Evolutionary conservation across 2,888 invertebrate genomes (phyloP).

Genomic region (Abrostola triplasia): DNA sequence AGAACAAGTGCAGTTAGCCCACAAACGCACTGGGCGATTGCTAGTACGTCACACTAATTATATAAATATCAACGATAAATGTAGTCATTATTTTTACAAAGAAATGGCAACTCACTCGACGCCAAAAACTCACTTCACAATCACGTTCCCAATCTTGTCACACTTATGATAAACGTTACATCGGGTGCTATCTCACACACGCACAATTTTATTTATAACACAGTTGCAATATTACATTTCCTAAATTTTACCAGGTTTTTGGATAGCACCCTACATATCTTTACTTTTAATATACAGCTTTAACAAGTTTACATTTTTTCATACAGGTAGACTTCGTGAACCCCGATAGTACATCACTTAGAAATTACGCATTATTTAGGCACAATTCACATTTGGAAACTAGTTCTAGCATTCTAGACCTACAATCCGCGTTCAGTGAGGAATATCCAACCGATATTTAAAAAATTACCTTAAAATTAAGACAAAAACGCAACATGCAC

Average conservation of each 20-base stretch:
- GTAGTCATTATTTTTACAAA: conserved; percentile 32
- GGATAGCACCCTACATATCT: conserved; percentile 55
- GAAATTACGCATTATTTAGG: conserved; percentile 78
- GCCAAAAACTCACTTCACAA: conserved; percentile 33
- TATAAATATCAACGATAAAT: conserved; percentile 11
- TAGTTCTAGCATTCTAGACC: conserved; percentile 83
- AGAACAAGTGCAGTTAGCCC: not conserved
- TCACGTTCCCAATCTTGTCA: conserved; percentile 53
- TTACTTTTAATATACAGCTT: conserved; percentile 39
- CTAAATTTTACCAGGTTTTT: conserved; percentile 33
- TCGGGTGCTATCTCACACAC: conserved; percentile 44
- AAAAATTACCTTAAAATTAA: not conserved
- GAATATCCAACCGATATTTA: conserved; percentile 27
- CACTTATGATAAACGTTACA: conserved; percentile 45
- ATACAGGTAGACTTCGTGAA: conserved; percentile 54
- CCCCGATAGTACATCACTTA: conserved; percentile 62
- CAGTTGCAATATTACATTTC: conserved; percentile 17
- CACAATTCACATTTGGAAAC: conserved; percentile 83
- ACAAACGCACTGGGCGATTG: not conserved
- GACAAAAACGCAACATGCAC: not conserved
- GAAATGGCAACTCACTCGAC: conserved; percentile 16
- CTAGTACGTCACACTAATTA: conserved; percentile 4
- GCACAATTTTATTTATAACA: conserved; percentile 21
- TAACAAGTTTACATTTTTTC: conserved; percentile 52
- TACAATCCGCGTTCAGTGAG: conserved; percentile 69